Evolutionary conservation across 2,113 vertebrate genomes (phyloP).

Genomic region (Gavialis gangeticus): DNA sequence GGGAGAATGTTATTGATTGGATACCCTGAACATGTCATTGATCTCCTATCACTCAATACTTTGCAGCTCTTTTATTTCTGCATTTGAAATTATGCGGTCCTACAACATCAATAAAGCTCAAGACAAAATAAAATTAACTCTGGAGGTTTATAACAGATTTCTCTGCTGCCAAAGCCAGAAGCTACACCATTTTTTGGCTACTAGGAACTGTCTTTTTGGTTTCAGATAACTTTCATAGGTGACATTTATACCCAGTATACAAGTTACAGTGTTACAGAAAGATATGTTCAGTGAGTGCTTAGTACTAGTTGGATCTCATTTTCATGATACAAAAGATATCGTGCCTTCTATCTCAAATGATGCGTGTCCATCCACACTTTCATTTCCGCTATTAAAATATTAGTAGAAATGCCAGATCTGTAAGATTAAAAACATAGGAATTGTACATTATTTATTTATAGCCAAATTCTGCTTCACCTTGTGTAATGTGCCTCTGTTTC

Average conservation of each 20-base stretch:
- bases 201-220: conserved; percentile 47
- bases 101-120: conserved; percentile 40
- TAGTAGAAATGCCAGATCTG: not conserved
- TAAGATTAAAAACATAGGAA: not conserved
- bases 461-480: not conserved
- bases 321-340: not conserved
- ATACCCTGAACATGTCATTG: conserved; percentile 27
- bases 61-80: conserved; percentile 26
- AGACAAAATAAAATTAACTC: conserved; percentile 24
- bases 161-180: conserved; percentile 50
- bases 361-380: not conserved
- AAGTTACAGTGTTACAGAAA: conserved; percentile 31
- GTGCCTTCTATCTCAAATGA: not conserved
- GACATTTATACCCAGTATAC: conserved; percentile 45
- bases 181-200: conserved; percentile 31
- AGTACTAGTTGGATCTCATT: not conserved
- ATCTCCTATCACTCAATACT: conserved; percentile 52
- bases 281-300: not conserved
- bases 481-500: not conserved
- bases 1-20: conserved; percentile 40
- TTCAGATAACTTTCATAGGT: conserved; percentile 43
- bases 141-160: conserved; percentile 8
- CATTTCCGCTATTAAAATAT: not conserved
- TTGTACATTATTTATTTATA: not conserved
- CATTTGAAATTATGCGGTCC: conserved; percentile 38